These are phyloP conservation scores for Sarcophaga peregrina DNA, from an alignment of 1,140 invertebrate genomes.

Conservation along the genomic window DNA sequence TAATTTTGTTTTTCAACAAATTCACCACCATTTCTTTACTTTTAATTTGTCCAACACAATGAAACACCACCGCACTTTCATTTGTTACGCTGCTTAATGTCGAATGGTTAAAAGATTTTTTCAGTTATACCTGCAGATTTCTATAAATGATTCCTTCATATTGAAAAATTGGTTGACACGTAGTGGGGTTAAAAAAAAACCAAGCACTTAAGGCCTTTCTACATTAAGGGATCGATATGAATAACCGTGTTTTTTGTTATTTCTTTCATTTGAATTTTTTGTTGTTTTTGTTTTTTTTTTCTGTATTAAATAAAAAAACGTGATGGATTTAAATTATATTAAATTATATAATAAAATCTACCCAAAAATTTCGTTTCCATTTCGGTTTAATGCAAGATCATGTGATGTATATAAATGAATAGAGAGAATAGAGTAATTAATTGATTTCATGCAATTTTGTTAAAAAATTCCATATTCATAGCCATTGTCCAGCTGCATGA, in stretches of 20 bases:
- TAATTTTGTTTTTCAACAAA: background rate
- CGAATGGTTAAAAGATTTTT: too few species aligned
- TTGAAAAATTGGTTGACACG: too few species aligned
- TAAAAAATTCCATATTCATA: background rate
- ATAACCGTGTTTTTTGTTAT: background rate
- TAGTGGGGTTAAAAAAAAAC: too few species aligned
- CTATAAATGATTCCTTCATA: too few species aligned
- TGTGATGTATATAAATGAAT: background rate
- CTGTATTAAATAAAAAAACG: background rate
- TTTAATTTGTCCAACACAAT: background rate
- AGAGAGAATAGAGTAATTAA: too few species aligned
- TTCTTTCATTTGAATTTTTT: background rate
- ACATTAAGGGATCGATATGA: too few species aligned
- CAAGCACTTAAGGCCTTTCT: too few species aligned
- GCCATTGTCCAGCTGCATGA: too few species aligned
- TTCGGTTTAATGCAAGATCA: background rate
- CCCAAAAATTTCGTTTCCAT: too few species aligned
- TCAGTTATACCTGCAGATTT: too few species aligned
- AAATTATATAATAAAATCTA: background rate
- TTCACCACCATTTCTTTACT: background rate
- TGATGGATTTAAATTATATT: slow-evolving; percentile 9
- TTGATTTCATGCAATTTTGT: background rate
- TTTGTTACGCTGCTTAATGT: background rate
- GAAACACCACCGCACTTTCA: background rate
- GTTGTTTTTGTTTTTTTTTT: background rate